Evolutionary conservation across 2,888 invertebrate species (phyloP), one percentile per base, ranked within the genome.

Genomic region (Argyresthia albistria): DNA sequence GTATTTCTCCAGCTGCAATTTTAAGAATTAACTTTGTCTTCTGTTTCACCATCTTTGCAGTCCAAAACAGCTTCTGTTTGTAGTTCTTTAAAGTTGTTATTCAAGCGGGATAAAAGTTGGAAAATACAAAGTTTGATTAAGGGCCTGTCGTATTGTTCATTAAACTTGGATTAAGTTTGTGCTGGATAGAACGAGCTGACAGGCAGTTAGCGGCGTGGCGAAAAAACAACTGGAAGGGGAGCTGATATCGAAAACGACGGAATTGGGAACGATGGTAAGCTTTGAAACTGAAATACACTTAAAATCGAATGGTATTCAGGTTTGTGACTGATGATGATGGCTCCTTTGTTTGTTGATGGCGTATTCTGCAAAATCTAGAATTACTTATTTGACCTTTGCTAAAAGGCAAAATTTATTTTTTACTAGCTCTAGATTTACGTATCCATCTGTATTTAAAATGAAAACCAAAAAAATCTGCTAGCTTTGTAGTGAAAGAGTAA

Each of bases 121-220:
- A 71, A 79, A 79, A 76, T 80, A 68, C 80, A 80, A 87, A 84
- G 84, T 88, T 88, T 88, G 87, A 88, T 88, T 87, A 88, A 88
- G 80, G 81, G 81, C 73, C 87, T 86, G 88, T 88, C 88, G 81
- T 81, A 84, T 86, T 88, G 88, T 88, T 88, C 84, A 88, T 88
- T 88, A 84, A 88, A 88, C 83, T 87, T 88, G 86, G 86, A 88
- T 88, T 88, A 82, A 88, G 86, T 83, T 88, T 82, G 80, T 78
- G 77, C 73, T 77, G 79, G 72, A 70, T 79, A 73, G 70, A 90
- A 90, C 88, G 88, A 89, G 88, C 82, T 78, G 77, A 70, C 73
- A 77, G 79, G 78, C 88, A 87, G 88, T 89, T 87, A 88, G 83
- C 83, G 83, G 73, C 74, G 71, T 62, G 67, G 3, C 25, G 70